A percentile compares a stretch with the other conserved stretches of the same genome.
Conservation (phyloP, 2,113 vertebrate genomes). For the Sakesphorus luctuosus region DNA sequence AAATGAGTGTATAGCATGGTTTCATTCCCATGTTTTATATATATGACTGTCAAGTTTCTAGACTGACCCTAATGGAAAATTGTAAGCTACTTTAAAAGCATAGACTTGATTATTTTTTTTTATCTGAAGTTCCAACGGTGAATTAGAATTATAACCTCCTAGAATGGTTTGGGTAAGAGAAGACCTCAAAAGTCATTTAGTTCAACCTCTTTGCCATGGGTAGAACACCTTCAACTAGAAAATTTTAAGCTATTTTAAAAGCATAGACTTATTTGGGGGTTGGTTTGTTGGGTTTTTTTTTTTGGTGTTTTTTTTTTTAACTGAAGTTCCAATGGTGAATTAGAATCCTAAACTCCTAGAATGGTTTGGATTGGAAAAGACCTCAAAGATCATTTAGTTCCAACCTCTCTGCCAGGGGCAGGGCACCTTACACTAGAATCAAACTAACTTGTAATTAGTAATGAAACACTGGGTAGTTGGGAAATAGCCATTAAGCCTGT, state of each 20-base stretch:
- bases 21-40: rapidly evolving
- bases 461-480: background rate
- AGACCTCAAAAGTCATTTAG: background rate
- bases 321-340: too few species aligned
- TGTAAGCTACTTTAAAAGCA: background rate
- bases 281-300: too few species aligned
- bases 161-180: background rate
- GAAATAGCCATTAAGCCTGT: background rate
- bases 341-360: too few species aligned
- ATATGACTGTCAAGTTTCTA: background rate
- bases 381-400: too few species aligned
- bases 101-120: background rate
- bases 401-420: too few species aligned
- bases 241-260: too few species aligned
- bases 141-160: background rate
- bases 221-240: background rate
- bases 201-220: background rate
- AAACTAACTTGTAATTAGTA: background rate
- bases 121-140: background rate
- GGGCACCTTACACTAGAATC: too few species aligned
- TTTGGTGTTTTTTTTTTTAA: too few species aligned
- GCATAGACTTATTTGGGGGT: too few species aligned
- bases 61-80: background rate
- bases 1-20: background rate
- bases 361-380: too few species aligned